phyloP scores from a whole-genome alignment of 2,797 vertebrate genomes.

The Linurgus olivaceus region DNA sequence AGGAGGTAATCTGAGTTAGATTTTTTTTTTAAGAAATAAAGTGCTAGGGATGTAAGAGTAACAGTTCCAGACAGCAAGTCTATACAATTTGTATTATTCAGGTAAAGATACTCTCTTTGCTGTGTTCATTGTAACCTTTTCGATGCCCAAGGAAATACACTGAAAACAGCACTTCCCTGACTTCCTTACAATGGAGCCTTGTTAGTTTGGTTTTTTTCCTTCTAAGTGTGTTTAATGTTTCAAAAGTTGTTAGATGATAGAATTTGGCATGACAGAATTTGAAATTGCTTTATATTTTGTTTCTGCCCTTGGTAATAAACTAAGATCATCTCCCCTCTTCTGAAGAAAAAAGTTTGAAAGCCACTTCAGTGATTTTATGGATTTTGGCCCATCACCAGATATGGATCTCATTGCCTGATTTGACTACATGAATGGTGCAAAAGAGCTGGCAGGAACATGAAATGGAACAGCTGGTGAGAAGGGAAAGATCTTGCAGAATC shows the following conservation, averaged over 20 bases:
- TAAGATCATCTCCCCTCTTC: neutral
- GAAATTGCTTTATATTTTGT: neutral
- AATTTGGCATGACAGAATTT: neutral
- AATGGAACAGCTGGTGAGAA: slow-evolving; percentile 16
- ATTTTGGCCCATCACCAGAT: slow-evolving; percentile 26
- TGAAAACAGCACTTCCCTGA: neutral
- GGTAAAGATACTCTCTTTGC: neutral
- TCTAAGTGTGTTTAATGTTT: neutral
- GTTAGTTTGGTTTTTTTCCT: neutral
- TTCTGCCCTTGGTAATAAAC: neutral
- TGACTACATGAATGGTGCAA: neutral
- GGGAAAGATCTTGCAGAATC: neutral
- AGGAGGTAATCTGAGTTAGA: neutral
- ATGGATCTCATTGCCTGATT: neutral
- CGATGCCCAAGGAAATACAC: neutral
- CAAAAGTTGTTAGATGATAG: neutral
- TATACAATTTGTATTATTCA: neutral
- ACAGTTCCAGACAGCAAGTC: neutral
- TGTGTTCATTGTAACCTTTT: neutral
- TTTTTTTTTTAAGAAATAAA: neutral
- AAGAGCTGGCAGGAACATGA: slow-evolving; percentile 18
- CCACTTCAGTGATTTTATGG: neutral
- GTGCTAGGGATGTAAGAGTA: neutral
- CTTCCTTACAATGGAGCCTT: neutral
- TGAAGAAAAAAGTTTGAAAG: neutral